phyloP scores from a whole-genome alignment of 2,888 invertebrate genomes.

The Ennomos erosarius region DNA sequence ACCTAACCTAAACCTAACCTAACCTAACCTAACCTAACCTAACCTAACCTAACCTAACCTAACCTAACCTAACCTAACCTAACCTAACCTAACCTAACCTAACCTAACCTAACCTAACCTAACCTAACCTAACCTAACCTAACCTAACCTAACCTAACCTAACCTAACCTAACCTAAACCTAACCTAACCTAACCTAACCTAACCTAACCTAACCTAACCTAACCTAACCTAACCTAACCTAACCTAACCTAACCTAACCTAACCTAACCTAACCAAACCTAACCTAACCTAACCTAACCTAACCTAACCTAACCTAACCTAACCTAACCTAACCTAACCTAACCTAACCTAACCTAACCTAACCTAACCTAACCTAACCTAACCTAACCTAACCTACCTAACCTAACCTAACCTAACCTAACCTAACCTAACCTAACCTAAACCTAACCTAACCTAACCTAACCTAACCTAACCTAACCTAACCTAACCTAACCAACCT shows the following conservation, averaged over 20 bases:
- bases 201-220: slow-evolving; percentile 30
- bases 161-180: slow-evolving; percentile 37
- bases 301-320: slow-evolving; percentile 39
- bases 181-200: slow-evolving; percentile 34
- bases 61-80: slow-evolving; percentile 28
- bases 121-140: slow-evolving; percentile 24
- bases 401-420: slow-evolving; percentile 17
- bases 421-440: slow-evolving; percentile 43
- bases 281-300: slow-evolving; percentile 27
- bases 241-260: slow-evolving; percentile 27
- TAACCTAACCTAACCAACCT: slow-evolving; percentile 41
- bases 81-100: slow-evolving; percentile 28
- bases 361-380: slow-evolving; percentile 36
- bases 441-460: slow-evolving; percentile 42
- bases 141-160: slow-evolving; percentile 30
- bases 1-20: slow-evolving; percentile 18
- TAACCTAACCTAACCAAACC: slow-evolving; percentile 19
- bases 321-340: slow-evolving; percentile 40
- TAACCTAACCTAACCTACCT: no score
- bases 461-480: slow-evolving; percentile 40
- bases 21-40: slow-evolving; percentile 19
- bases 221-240: slow-evolving; percentile 27
- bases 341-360: slow-evolving; percentile 39
- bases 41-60: slow-evolving; percentile 27
- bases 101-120: slow-evolving; percentile 28